Percentiles rank a stretch among this genome's conserved stretches.
Conservation (phyloP, 2,113 vertebrate genomes). For the Cepphus grylle region DNA sequence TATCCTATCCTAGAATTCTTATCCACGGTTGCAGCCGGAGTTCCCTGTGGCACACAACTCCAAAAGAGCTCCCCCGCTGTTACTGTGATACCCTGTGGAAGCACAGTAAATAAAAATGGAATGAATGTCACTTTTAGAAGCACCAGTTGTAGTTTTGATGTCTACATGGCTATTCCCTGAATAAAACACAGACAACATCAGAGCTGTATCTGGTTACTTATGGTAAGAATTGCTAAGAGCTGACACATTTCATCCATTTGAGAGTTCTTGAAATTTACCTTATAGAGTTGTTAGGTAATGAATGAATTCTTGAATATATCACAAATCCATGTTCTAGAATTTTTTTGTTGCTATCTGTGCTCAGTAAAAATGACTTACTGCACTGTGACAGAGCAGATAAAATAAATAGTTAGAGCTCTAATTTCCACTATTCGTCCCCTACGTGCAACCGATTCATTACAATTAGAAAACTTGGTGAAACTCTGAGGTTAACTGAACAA, state of each 20-base stretch:
- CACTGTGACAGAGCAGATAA: not conserved
- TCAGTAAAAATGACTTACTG: not conserved
- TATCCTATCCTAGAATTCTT: not conserved
- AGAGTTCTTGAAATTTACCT: not conserved
- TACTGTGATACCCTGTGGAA: not conserved
- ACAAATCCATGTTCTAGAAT: not conserved
- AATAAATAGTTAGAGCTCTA: not conserved
- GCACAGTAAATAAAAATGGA: not conserved
- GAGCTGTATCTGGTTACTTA: not conserved
- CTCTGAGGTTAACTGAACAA: not conserved
- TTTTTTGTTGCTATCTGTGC: not conserved
- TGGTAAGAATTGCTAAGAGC: not conserved
- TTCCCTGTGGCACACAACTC: not conserved
- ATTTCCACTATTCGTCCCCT: not conserved
- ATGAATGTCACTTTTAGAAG: not conserved
- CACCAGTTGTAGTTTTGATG: not conserved
- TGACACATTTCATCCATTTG: not conserved
- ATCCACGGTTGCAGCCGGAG: not conserved
- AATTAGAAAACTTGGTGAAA: not conserved
- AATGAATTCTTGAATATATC: not conserved
- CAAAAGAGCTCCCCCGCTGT: not conserved
- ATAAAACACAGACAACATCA: not conserved
- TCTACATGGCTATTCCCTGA: not conserved
- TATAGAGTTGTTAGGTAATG: not conserved
- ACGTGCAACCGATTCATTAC: not conserved